Conservation (phyloP, 1,140 invertebrate genomes). For the Magallana ariakensis region DNA sequence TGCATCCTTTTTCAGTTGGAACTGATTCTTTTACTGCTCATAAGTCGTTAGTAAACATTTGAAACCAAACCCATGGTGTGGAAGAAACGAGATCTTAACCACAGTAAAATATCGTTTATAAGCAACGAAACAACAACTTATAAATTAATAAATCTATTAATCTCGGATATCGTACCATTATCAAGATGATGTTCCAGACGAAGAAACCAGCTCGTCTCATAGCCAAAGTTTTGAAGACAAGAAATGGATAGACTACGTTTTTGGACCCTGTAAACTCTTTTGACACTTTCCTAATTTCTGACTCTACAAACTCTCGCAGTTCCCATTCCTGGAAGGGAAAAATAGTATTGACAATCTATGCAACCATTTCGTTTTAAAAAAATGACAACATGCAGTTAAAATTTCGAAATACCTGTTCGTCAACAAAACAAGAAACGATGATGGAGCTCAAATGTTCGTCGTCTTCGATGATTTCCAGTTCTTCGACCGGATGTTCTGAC, state of each 20-base stretch:
- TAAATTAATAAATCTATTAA: no score
- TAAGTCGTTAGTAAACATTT: no score
- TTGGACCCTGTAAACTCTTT: slow-evolving; percentile 63
- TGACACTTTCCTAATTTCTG: slow-evolving; percentile 54
- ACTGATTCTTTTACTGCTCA: no score
- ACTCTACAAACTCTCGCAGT: slow-evolving; percentile 65
- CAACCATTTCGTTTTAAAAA: background rate
- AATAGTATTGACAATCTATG: background rate
- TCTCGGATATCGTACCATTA: slow-evolving; percentile 55
- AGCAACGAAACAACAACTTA: no score
- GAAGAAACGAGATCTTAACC: no score
- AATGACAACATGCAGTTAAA: no score
- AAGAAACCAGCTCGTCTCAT: slow-evolving; percentile 62
- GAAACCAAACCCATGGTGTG: no score
- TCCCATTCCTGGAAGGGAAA: slow-evolving; percentile 64
- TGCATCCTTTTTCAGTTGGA: background rate
- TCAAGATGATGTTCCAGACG: slow-evolving; percentile 66
- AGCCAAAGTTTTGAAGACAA: slow-evolving; percentile 60
- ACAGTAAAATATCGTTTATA: no score
- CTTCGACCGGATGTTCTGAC: slow-evolving; percentile 60
- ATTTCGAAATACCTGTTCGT: slow-evolving; percentile 59
- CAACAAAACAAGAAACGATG: slow-evolving; percentile 71
- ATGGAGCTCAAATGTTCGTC: slow-evolving; percentile 64
- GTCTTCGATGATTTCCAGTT: slow-evolving; percentile 70
- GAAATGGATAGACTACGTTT: slow-evolving; percentile 58